Conservation (phyloP, 2,797 vertebrate genomes). For the Thunnus albacares region DNA sequence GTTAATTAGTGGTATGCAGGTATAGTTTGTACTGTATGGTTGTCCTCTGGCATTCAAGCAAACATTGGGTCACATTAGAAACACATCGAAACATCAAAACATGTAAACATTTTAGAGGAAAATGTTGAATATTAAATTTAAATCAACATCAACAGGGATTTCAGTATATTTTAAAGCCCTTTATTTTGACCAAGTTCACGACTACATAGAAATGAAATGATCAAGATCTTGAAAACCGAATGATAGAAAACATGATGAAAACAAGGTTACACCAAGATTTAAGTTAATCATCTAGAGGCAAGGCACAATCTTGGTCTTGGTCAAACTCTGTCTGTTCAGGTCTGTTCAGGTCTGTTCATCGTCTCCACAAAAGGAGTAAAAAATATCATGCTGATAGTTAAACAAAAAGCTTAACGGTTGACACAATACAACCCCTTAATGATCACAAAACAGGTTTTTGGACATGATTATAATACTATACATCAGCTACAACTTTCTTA, state of each 20-base stretch:
- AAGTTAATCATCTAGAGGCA: constrained; percentile 28
- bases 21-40: background rate
- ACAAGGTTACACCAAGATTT: constrained; percentile 29
- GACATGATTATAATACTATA: background rate
- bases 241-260: constrained; percentile 22
- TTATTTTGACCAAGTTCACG: constrained; percentile 60
- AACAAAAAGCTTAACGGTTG: background rate
- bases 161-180: constrained; percentile 45
- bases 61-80: background rate
- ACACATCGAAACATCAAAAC: background rate
- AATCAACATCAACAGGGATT: background rate
- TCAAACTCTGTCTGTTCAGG: background rate
- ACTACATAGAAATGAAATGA: constrained; percentile 46
- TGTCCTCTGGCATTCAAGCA: background rate
- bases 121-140: background rate
- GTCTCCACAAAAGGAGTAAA: constrained; percentile 12
- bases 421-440: constrained; percentile 11
- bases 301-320: constrained; percentile 6
- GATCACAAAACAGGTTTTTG: constrained; percentile 10
- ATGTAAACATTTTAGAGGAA: no score
- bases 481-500: background rate
- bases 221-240: constrained; percentile 26
- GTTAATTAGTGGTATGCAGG: background rate
- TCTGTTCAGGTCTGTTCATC: background rate
- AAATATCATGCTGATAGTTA: background rate